These are phyloP conservation scores for Matsumurasca onukii DNA, from an alignment of 1,140 invertebrate genomes.

Conservation along the genomic window DNA sequence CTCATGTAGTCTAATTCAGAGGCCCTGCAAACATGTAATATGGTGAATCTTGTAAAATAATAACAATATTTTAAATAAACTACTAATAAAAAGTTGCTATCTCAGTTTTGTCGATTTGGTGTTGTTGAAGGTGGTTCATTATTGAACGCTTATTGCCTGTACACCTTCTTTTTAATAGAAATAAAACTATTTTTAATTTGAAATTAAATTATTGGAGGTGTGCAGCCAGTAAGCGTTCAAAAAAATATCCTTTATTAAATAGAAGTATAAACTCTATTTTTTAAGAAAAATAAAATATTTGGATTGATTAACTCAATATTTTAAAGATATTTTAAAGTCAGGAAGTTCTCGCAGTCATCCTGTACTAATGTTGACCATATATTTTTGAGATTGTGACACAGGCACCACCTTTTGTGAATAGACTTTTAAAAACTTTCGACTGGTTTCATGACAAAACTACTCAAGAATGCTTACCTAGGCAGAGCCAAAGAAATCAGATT, in stretches of 20 bases:
- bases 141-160: background rate
- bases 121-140: background rate
- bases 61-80: background rate
- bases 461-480: slow-evolving; percentile 40
- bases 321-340: too few species aligned
- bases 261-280: too few species aligned
- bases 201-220: too few species aligned
- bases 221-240: too few species aligned
- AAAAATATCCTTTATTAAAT: too few species aligned
- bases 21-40: slow-evolving; percentile 31
- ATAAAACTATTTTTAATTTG: background rate
- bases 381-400: background rate
- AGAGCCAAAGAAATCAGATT: slow-evolving; percentile 45
- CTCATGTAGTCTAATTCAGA: slow-evolving; percentile 36
- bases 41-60: background rate
- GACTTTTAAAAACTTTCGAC: background rate
- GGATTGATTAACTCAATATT: background rate
- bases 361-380: background rate
- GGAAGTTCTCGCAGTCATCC: too few species aligned
- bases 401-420: background rate
- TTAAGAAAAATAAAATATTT: too few species aligned
- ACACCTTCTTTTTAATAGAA: background rate
- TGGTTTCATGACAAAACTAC: background rate
- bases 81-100: background rate
- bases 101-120: background rate